Percentiles rank a stretch among this genome's conserved stretches.
Evolutionary conservation across 2,888 invertebrate species (phyloP).

Genomic region (Dicycla oo): DNA sequence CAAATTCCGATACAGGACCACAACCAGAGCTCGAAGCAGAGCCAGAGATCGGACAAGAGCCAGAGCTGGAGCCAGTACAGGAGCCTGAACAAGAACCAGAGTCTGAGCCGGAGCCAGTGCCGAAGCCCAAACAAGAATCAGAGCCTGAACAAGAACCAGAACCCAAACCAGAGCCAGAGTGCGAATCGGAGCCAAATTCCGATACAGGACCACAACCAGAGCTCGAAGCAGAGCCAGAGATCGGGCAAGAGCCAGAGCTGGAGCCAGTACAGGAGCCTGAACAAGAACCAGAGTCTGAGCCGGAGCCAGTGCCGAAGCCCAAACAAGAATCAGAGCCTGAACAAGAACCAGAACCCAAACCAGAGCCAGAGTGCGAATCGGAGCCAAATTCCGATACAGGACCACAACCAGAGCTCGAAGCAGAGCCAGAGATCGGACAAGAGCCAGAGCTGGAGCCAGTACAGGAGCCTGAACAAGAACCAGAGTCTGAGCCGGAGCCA

Average conservation of each 20-base stretch:
- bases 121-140: no score
- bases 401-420: not conserved
- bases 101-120: no score
- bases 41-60: not conserved
- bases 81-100: not conserved
- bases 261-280: no score
- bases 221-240: not conserved
- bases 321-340: not conserved
- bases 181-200: no score
- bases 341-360: not conserved
- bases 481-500: no score
- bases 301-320: not conserved
- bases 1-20: no score
- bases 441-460: not conserved
- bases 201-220: not conserved
- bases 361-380: no score
- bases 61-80: not conserved
- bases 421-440: not conserved
- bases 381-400: no score
- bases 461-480: not conserved
- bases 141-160: no score
- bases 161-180: not conserved
- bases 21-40: no score
- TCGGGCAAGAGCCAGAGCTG: no score
- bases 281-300: not conserved